Percentiles rank a stretch among this genome's conserved stretches.
Evolutionary conservation across 2,888 invertebrate genomes (phyloP).

Genomic region (Gasteruption jaculator): DNA sequence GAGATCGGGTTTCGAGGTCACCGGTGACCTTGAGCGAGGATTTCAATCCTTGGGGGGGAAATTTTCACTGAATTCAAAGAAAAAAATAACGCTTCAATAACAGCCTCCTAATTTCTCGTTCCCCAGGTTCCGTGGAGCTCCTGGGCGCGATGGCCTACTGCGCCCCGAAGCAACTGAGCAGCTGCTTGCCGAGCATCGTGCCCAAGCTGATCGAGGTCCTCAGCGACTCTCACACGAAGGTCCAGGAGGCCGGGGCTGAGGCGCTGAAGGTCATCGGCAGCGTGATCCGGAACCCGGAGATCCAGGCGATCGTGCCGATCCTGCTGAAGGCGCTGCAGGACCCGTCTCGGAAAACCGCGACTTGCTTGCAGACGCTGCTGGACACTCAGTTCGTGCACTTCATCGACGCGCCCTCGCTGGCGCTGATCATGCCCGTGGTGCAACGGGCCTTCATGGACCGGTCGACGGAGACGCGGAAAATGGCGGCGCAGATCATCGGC

Average conservation of each 20-base stretch:
- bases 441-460: conserved; percentile 96
- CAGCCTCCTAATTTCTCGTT: not conserved
- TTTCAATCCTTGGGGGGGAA: no score
- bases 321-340: conserved; percentile 89
- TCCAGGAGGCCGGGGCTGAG: conserved; percentile 94
- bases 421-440: conserved; percentile 98
- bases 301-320: conserved; percentile 87
- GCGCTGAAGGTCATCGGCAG: conserved; percentile 95
- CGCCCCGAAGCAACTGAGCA: conserved; percentile 97
- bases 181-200: conserved; percentile 96
- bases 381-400: conserved; percentile 98
- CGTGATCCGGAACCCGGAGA: conserved; percentile 97
- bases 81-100: not conserved
- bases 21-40: no score
- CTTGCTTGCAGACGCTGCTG: conserved; percentile 87
- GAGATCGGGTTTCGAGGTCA: conserved; percentile 12
- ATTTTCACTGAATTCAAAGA: not conserved
- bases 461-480: conserved; percentile 96
- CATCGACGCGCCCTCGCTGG: conserved; percentile 97
- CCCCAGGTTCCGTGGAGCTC: conserved; percentile 83
- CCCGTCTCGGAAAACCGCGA: conserved; percentile 91
- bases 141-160: conserved; percentile 98
- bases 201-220: conserved; percentile 95
- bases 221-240: conserved; percentile 95
- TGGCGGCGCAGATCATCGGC: conserved; percentile 99